Percentiles rank a stretch among this genome's conserved stretches.
These are phyloP conservation scores for Yoshiicerus persimilis DNA, from an alignment of 1,140 invertebrate species.

Conservation along the genomic window DNA sequence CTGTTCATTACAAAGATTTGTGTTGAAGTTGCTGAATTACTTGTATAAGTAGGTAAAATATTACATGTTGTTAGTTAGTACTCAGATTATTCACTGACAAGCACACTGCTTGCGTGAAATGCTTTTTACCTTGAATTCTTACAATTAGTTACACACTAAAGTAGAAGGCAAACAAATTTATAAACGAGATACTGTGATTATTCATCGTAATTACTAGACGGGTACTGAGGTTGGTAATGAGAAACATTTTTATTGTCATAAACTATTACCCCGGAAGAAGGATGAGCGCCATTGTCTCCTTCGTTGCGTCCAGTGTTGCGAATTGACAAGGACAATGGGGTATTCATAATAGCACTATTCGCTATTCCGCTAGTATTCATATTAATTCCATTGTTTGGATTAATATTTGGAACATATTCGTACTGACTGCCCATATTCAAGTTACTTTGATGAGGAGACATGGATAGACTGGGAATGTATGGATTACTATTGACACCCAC, in stretches of 20 bases:
- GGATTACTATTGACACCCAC: slow-evolving; percentile 37
- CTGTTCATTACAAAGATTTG: no score
- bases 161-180: not conserved
- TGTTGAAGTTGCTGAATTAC: not conserved
- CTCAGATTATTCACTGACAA: no score
- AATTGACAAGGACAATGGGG: not conserved
- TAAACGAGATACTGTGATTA: not conserved
- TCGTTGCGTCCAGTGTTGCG: not conserved
- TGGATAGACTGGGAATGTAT: slow-evolving; percentile 40
- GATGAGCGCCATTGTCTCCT: not conserved
- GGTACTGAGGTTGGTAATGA: not conserved
- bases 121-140: no score
- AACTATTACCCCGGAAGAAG: not conserved
- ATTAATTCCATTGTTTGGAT: not conserved
- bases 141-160: no score
- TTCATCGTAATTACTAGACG: not conserved
- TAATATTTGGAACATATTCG: slow-evolving; percentile 10
- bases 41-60: no score
- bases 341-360: slow-evolving; percentile 4
- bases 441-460: not conserved
- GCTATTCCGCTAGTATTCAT: not conserved
- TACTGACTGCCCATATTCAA: not conserved
- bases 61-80: no score
- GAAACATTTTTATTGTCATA: slow-evolving; percentile 9
- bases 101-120: no score